Evolutionary conservation across 2,888 invertebrate genomes (phyloP).

Genomic region (Lepidochrysops patricia): DNA sequence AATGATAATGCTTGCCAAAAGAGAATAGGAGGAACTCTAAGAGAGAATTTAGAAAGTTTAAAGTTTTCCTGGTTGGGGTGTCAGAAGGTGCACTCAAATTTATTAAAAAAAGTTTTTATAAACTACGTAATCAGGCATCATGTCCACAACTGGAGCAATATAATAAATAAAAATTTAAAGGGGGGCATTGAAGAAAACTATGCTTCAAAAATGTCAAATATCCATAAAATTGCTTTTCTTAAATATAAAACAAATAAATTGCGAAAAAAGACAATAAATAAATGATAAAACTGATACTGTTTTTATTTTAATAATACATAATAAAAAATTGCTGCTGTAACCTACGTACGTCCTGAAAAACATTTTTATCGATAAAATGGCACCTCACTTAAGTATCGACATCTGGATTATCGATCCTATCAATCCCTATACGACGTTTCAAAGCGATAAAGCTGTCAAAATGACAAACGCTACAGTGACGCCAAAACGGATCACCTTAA

Average conservation of each 20-base stretch:
- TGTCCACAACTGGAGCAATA: constrained; percentile 19
- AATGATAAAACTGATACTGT: neutral
- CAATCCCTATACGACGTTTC: neutral
- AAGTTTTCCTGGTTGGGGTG: constrained; percentile 7
- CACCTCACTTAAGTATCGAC: constrained; percentile 1
- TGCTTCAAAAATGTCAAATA: neutral
- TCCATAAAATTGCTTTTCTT: neutral
- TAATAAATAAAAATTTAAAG: constrained; percentile 19
- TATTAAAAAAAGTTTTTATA: constrained; percentile 9
- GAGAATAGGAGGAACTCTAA: neutral
- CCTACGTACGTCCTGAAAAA: neutral
- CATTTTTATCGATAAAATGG: neutral
- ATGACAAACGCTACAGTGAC: neutral
- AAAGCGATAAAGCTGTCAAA: no score
- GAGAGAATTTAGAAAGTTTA: neutral
- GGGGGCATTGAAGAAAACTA: constrained; percentile 14
- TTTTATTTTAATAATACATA: neutral
- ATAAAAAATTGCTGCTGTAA: neutral
- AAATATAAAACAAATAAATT: constrained; percentile 3
- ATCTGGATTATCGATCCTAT: neutral
- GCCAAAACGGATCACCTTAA: constrained; percentile 1
- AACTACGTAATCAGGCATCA: constrained; percentile 13
- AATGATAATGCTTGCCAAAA: neutral
- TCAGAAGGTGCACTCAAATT: neutral
- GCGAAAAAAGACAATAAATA: constrained; percentile 8